Evolutionary conservation across 2,113 vertebrate species (phyloP), one percentile per base, ranked within the genome.

Genomic region (Nothocercus julius): DNA sequence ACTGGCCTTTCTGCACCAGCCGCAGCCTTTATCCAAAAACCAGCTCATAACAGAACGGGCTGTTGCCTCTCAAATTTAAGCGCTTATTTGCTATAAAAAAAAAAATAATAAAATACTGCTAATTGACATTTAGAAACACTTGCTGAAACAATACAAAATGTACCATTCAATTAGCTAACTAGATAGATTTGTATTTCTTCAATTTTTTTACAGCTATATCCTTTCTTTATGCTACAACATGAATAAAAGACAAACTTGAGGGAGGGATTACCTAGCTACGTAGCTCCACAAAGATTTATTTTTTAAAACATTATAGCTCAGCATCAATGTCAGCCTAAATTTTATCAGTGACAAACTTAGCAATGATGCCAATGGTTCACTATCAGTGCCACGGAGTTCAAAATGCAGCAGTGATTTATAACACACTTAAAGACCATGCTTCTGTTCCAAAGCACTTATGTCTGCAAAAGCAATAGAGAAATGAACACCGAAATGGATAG

Each of bases 391-490:
- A 90, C 36, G 34, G 75, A 82, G 59, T 45, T 82, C 67, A 80
- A 87, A 91, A 69, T 5, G 83, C n/a, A 32, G 49, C 62, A 79
- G 30, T 27, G 21, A 91, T 72, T 95, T 67, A 87, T 19, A 91
- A 62, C 32, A 72, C n/a, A n/a, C 64, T 61, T 72, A 36, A 67
- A 49, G 17, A 87, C 32, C n/a, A 58, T 1, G 54, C 42, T 36
- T 51, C 56, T 75, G 42, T 38, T 83, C 19, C 45, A 63, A 81
- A 91, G 72, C 59, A 85, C 32, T 78, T 67, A 73, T 5, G n/a
- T 61, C 56, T 56, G 36, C 17, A 77, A 69, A 80, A 77, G 5
- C 16, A 72, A 13, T 34, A 68, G n/a, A 79, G 24, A 63, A 49
- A 44, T 0, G 1, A 73, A 34, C 34, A 47, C 59, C 49, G n/a